These are phyloP conservation scores for Callyntrura sp. DNA, from an alignment of 2,888 invertebrate species.

Conservation along the genomic window DNA sequence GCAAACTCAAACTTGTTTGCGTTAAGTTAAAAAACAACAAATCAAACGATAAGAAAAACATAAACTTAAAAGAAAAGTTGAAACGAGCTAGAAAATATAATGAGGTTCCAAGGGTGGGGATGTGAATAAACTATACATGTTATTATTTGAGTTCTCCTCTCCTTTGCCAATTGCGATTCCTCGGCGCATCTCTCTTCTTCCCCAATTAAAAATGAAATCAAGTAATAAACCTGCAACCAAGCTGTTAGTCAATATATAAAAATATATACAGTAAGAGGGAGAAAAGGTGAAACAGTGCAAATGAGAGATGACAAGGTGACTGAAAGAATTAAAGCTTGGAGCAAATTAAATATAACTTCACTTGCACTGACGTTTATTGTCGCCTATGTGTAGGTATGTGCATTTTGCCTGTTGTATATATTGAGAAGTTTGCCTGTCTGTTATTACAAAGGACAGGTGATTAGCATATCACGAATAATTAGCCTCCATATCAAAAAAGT, in stretches of 20 bases:
- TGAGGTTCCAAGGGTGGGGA: slow-evolving; percentile 61
- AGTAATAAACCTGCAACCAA: slow-evolving; percentile 12
- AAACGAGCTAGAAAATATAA: slow-evolving; percentile 44
- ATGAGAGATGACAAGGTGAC: slow-evolving; percentile 73
- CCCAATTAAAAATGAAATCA: slow-evolving; percentile 58
- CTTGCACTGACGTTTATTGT: not conserved
- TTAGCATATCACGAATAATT: slow-evolving; percentile 72
- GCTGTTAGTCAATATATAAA: slow-evolving; percentile 16
- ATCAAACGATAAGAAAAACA: slow-evolving; percentile 35
- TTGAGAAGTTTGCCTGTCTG: not conserved
- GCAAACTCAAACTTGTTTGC: slow-evolving; percentile 58
- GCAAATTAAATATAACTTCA: slow-evolving; percentile 49
- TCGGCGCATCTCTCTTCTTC: slow-evolving; percentile 2
- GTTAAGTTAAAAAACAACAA: slow-evolving; percentile 65
- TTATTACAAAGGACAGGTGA: slow-evolving; percentile 55
- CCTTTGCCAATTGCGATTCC: not conserved
- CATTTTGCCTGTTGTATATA: not conserved
- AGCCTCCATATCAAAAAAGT: slow-evolving; percentile 57
- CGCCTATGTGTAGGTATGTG: slow-evolving; percentile 16
- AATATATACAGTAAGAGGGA: not conserved
- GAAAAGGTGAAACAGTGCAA: slow-evolving; percentile 68
- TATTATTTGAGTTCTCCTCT: not conserved
- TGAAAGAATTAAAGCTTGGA: slow-evolving; percentile 67
- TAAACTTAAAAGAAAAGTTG: slow-evolving; percentile 14
- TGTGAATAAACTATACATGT: slow-evolving; percentile 5